These are phyloP conservation scores for Merluccius polli DNA, from an alignment of 2,797 vertebrate species.

Conservation along the genomic window DNA sequence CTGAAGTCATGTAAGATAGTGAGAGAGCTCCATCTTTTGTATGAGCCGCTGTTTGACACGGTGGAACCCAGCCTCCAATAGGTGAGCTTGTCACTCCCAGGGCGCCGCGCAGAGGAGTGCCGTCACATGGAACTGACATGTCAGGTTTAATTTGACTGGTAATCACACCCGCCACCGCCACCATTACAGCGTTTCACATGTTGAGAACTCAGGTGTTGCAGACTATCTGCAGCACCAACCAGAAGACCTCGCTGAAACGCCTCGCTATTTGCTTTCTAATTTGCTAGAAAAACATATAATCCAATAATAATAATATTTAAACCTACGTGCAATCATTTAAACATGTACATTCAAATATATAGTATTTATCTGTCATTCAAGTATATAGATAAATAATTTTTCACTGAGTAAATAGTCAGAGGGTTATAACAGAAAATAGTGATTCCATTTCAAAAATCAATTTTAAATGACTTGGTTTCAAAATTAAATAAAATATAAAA, in stretches of 20 bases:
- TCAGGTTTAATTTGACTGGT: constrained; percentile 78
- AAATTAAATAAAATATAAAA: neutral
- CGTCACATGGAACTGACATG: constrained; percentile 73
- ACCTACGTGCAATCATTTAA: neutral
- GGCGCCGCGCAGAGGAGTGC: constrained; percentile 62
- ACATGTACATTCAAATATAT: neutral
- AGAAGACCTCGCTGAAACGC: too few relatives aligned
- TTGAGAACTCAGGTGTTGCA: constrained; percentile 70
- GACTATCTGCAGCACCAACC: constrained; percentile 29
- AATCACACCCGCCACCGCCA: constrained; percentile 77
- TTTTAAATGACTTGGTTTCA: neutral
- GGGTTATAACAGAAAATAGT: neutral
- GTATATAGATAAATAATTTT: neutral
- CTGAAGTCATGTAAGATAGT: neutral
- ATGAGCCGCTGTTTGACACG: constrained; percentile 49
- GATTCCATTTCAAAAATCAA: neutral
- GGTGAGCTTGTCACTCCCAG: constrained; percentile 60
- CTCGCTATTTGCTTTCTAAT: neutral
- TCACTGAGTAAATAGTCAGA: neutral
- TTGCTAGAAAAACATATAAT: neutral
- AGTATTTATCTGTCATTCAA: neutral
- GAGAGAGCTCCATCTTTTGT: constrained; percentile 5
- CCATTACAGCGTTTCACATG: constrained; percentile 77
- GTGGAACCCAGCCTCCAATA: constrained; percentile 50
- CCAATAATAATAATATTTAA: neutral